Base-by-base conservation (phyloP, 2,888 invertebrate genomes). In the Acleris holmiana region DNA sequence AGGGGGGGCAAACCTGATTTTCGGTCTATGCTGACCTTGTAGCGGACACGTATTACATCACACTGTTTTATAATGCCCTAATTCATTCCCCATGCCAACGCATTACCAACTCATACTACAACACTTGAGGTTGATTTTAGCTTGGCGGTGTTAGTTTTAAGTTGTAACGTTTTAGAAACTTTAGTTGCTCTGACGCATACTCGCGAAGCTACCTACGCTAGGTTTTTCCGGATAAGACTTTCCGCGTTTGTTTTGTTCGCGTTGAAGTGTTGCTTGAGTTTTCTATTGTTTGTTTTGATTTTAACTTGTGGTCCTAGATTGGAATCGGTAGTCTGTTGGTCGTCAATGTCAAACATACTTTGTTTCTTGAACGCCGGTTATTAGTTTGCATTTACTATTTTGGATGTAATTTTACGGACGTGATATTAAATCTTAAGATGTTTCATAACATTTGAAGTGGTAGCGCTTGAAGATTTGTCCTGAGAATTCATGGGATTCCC, bases 21-120 rank as follows among this genome's bases (percentile, higher is more conserved):
- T 91, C 86, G 91, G 91, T 91, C 89, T 91, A 91, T 85, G 80
- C 80, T 90, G 92, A 92, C 92, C 92, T 92, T 92, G 88, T 79
- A 73, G 78, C 84, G 79, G 79, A 84, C 88, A 83, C 83, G 83
- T 85, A 85, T 88, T 92, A 91, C 90, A 89, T 91, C 91, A 91
- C 85, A 83, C 73, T 80, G 78, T 74, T 77, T 79, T 82, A 83
- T 84, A 88, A 86, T 80, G 87, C 83, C 85, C 84, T 86, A 84
- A 82, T 83, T 80, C 79, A 68, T 75, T 66, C 58, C 5, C 25
- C 2, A 0, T 23, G 2, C 21, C 68, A 73, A 29, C 19, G 44
- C 1, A 78, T 66, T 69, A 53, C 63, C 41, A 54, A 75, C 75
- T 4, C 64, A 61, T 77, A 71, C 1, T 0, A 0, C 0, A 3